These are phyloP conservation scores for Rhamphomyia laevipes DNA, from an alignment of 2,888 invertebrate genomes.

Conservation along the genomic window DNA sequence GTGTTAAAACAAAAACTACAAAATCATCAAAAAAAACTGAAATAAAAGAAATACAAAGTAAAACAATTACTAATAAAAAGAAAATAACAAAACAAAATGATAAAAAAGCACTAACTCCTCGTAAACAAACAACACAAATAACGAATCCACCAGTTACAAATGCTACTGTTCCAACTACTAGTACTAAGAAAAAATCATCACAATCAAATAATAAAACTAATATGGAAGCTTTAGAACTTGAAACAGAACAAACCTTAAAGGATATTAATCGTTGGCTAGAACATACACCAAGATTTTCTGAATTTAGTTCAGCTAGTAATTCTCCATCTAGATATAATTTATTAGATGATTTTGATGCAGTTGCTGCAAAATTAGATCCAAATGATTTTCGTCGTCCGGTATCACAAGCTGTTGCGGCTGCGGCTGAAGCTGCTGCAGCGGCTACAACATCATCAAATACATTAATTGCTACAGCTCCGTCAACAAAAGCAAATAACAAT, in stretches of 20 bases:
- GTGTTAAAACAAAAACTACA: background rate
- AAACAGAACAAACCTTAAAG: constrained; percentile 55
- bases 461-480: constrained; percentile 17
- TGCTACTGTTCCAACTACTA: constrained; percentile 1
- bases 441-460: constrained; percentile 15
- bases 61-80: constrained; percentile 7
- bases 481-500: constrained; percentile 14
- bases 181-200: constrained; percentile 9
- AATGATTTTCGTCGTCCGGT: constrained; percentile 39
- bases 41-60: background rate
- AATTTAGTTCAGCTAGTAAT: constrained; percentile 66
- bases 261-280: constrained; percentile 84
- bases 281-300: constrained; percentile 65
- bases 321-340: constrained; percentile 58
- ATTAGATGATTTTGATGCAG: constrained; percentile 48
- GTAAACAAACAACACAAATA: background rate
- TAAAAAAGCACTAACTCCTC: constrained; percentile 1
- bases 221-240: constrained; percentile 55
- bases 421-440: constrained; percentile 17
- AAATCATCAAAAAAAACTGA: constrained; percentile 1
- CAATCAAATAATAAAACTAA: constrained; percentile 18
- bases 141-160: background rate
- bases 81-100: constrained; percentile 13
- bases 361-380: constrained; percentile 37
- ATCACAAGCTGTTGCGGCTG: constrained; percentile 27